Evolutionary conservation across 2,888 invertebrate genomes (phyloP).

Genomic region (Orthosia gracilis): DNA sequence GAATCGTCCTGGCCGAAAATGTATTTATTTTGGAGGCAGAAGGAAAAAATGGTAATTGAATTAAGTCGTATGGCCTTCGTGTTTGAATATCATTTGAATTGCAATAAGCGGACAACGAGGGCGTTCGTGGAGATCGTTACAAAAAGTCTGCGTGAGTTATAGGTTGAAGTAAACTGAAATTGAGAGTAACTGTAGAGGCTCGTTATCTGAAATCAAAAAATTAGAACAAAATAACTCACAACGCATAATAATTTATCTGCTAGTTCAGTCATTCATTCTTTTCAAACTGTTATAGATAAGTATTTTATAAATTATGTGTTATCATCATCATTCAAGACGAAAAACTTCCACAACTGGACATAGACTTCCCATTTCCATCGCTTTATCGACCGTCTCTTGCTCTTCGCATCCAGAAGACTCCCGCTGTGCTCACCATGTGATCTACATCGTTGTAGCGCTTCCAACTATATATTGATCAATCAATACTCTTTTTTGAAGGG

Average conservation of each 20-base stretch:
- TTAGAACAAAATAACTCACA: background rate
- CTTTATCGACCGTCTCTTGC: too few relatives aligned
- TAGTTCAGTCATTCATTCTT: too few relatives aligned
- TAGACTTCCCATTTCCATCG: too few relatives aligned
- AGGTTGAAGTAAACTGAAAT: slow-evolving; percentile 9
- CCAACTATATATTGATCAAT: too few relatives aligned
- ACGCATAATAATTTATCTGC: too few relatives aligned
- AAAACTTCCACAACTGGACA: too few relatives aligned
- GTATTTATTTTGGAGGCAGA: slow-evolving; percentile 38
- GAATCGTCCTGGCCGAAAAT: slow-evolving; percentile 35
- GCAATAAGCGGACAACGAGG: slow-evolving; percentile 34
- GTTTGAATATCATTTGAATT: slow-evolving; percentile 61
- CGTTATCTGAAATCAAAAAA: background rate
- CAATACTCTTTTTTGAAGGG: background rate
- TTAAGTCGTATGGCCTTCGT: slow-evolving; percentile 51
- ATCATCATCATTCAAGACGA: too few relatives aligned
- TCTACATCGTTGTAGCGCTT: too few relatives aligned
- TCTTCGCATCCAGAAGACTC: too few relatives aligned
- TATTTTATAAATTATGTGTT: too few relatives aligned
- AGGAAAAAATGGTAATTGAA: slow-evolving; percentile 58
- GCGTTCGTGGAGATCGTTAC: slow-evolving; percentile 17
- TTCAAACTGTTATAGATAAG: too few relatives aligned
- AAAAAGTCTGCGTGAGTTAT: slow-evolving; percentile 43
- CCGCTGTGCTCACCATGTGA: too few relatives aligned
- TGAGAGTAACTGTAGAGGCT: background rate